Base-by-base conservation (phyloP, 2,888 invertebrate species). In the Cheilosia urbana region DNA sequence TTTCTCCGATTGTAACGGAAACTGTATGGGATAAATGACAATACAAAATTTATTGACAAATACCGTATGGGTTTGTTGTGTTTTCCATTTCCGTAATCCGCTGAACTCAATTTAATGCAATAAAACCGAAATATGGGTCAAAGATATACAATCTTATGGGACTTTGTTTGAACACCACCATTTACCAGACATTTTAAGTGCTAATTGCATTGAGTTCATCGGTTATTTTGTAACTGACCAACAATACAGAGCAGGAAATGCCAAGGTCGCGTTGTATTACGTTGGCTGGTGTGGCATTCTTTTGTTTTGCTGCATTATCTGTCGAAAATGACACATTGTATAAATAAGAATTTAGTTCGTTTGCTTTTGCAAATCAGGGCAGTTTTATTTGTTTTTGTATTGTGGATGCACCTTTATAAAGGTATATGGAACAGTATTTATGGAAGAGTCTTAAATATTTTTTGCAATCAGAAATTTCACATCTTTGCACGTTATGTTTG, bases 161-260 rank as follows among this genome's bases (percentile, higher is more conserved):
- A 65, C 75, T 34, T 51, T 63, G 42, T 40, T 72, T 37, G 49
- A 60, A 30, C 65, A 47, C 55, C 51, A n/a, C 13, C 19, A 30
- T 7, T 34, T 19, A 49, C 47, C 47, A 51, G 17, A 24, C 30
- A 27, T 68, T 37, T 47, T 17, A 57, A 30, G 63, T 75, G 82
- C 34, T 83, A 83, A 78, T 72, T 82, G 82, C 60, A 66, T 77
- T 66, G 76, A 68, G 69, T 58, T 76, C 81, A 76, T 81, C 62
- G 69, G 55, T 69, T 58, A 51, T 62, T 62, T 72, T 72, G 81
- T 65, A 65, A 60, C 57, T 30, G 17, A 60, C 47, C 19, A 51
- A 60, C 53, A 57, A 34, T 37, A 30, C 24, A 27, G n/a, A 58
- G 51, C 27, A 77, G 53, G 65, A 62, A 83, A 78, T 78, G 66